Evolutionary conservation across 1,140 invertebrate genomes (phyloP).

Genomic region (Goniozus legneri): DNA sequence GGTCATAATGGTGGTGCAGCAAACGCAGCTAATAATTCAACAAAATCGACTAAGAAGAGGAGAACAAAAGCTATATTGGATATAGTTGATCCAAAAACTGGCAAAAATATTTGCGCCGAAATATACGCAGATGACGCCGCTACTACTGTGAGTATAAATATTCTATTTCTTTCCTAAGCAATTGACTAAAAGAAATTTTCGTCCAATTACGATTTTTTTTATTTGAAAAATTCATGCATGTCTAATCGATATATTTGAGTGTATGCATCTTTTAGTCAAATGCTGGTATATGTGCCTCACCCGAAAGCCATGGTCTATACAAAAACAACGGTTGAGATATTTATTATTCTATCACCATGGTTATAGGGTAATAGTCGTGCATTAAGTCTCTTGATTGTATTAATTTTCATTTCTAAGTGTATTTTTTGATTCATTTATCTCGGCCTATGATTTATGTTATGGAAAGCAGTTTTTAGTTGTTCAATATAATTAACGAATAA

Average conservation of each 20-base stretch:
- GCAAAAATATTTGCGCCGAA: conserved; percentile 42
- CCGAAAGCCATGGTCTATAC: neutral
- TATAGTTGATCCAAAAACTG: conserved; percentile 46
- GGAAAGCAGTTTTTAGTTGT: conserved; percentile 39
- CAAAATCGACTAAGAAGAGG: conserved; percentile 29
- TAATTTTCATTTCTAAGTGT: conserved; percentile 22
- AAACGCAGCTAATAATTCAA: conserved; percentile 26
- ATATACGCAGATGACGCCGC: conserved; percentile 27
- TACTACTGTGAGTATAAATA: too few relatives aligned
- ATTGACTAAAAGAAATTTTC: conserved; percentile 20
- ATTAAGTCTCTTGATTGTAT: conserved; percentile 17
- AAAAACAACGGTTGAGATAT: neutral
- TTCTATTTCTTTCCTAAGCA: too few relatives aligned
- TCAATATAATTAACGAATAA: conserved; percentile 17
- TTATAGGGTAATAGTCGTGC: conserved; percentile 18
- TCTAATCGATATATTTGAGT: neutral
- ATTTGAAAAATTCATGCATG: neutral
- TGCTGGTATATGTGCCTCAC: neutral
- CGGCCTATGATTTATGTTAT: conserved; percentile 30
- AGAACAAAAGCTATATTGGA: conserved; percentile 37
- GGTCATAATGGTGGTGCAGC: conserved; percentile 35
- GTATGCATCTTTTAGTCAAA: neutral
- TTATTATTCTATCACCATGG: conserved; percentile 8
- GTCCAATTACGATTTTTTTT: conserved; percentile 9
- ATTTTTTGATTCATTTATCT: conserved; percentile 24